These are phyloP conservation scores for Drosophila arawakana DNA, from an alignment of 1,140 invertebrate genomes.

Conservation along the genomic window DNA sequence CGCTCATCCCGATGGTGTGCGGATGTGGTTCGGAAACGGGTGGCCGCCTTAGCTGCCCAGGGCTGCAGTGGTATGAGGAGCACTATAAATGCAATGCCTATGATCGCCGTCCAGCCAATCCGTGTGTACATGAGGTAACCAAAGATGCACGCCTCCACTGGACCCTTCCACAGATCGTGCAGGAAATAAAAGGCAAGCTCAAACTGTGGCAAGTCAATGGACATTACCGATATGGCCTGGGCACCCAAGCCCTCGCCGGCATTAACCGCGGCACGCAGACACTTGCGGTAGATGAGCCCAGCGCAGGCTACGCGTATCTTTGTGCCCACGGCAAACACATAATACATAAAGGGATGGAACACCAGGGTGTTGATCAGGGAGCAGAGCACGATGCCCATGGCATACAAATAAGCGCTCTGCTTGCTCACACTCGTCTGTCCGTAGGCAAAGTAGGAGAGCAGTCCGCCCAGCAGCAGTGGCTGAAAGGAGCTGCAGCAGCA, in stretches of 20 bases:
- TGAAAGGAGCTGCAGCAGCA: slow-evolving; percentile 85
- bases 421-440: slow-evolving; percentile 70
- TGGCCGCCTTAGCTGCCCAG: slow-evolving; percentile 86
- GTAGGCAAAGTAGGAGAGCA: slow-evolving; percentile 87
- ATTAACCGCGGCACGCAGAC: slow-evolving; percentile 87
- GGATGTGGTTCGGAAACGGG: slow-evolving; percentile 86
- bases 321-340: slow-evolving; percentile 87
- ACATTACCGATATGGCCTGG: slow-evolving; percentile 93
- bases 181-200: slow-evolving; percentile 71
- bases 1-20: slow-evolving; percentile 91
- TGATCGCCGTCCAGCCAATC: slow-evolving; percentile 87
- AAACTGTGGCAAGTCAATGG: slow-evolving; percentile 85
- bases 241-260: slow-evolving; percentile 89
- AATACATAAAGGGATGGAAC: slow-evolving; percentile 90
- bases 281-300: slow-evolving; percentile 85
- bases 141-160: slow-evolving; percentile 84
- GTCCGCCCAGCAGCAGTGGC: slow-evolving; percentile 87
- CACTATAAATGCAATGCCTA: slow-evolving; percentile 91
- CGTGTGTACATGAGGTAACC: slow-evolving; percentile 85
- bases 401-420: slow-evolving; percentile 86
- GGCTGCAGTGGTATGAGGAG: slow-evolving; percentile 93
- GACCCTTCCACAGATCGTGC: slow-evolving; percentile 76
- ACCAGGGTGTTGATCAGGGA: slow-evolving; percentile 86
- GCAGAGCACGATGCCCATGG: slow-evolving; percentile 86
- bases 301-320: slow-evolving; percentile 86